Base-by-base conservation (phyloP, 2,797 vertebrate species). In the Tenualosa thibaudeaui region DNA sequence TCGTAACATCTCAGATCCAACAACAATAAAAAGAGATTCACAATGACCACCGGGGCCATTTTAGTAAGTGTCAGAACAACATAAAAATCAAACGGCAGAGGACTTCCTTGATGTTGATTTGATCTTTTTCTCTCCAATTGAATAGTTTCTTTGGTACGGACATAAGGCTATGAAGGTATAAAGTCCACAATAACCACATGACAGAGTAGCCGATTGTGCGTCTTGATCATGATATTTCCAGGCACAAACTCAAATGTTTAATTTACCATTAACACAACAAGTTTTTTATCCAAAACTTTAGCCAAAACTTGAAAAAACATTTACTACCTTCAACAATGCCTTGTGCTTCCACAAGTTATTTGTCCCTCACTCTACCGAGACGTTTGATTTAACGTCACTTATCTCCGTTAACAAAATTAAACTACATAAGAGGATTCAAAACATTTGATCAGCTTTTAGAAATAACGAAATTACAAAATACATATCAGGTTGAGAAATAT, bases 141-240 rank as follows among this genome's bases (percentile, higher is more conserved):
- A 71, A 86, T 89, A 84, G 85, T 86, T 78, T 95, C 95, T 96
- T 96, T 96, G 95, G 95, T 94, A 91, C 89, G 90, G 91, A 94
- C 87, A 89, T 91, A 95, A 94, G 94, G 92, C 93, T 94, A 87
- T 90, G 88, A 92, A 91, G 89, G 84, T 88, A 86, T 86, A 86
- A 86, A 85, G 85, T 65, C 71, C 88, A 31, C 68, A 81, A 83
- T 71, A 86, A 62, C 84, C 81, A 62, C 53, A 75, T 6, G 50
- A 81, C 49, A 40, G 15, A 26, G 43, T 78, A 78, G 51, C 71
- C 56, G 86, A 56, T 83, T 84, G 83, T 82, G n/a, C 84, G 26
- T 71, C 54, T 78, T 31, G 8, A 78, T 78, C 37, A n/a, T 78
- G 68, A 75, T 40, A 46, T 78, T 37, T 46, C 6, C 40, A 78